phyloP scores from a whole-genome alignment of 2,888 invertebrate genomes.

The Ophion obscuratus region DNA sequence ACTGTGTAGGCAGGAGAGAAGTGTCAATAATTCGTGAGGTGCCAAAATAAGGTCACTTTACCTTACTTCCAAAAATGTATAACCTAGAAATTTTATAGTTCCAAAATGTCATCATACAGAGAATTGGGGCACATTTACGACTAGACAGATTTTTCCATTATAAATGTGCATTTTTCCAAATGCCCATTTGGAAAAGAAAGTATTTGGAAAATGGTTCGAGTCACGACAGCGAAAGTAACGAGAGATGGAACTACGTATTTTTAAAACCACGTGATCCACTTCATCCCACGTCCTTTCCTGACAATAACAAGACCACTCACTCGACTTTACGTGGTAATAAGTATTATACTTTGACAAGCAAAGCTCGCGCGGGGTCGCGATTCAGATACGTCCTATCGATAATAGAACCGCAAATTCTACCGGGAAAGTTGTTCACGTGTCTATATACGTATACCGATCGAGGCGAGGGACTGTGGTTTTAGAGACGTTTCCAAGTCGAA shows the following conservation, averaged over 20 bases:
- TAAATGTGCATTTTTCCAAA: background rate
- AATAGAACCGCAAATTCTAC: slow-evolving; percentile 57
- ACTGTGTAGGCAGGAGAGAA: too few species aligned
- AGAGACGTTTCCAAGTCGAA: slow-evolving; percentile 51
- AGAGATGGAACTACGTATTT: background rate
- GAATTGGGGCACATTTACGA: too few species aligned
- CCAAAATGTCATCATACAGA: too few species aligned
- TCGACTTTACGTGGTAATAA: slow-evolving; percentile 18
- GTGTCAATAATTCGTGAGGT: too few species aligned
- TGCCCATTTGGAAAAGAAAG: background rate
- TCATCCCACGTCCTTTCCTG: slow-evolving; percentile 14
- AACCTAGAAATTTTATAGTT: too few species aligned
- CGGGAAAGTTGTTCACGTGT: slow-evolving; percentile 37
- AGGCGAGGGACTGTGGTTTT: slow-evolving; percentile 21
- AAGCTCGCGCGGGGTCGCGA: slow-evolving; percentile 16
- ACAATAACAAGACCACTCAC: slow-evolving; percentile 12
- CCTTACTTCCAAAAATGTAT: too few species aligned
- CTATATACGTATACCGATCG: slow-evolving; percentile 22
- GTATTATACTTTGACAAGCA: slow-evolving; percentile 36
- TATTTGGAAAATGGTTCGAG: background rate
- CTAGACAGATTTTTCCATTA: too few species aligned
- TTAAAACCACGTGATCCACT: background rate
- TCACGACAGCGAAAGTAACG: slow-evolving; percentile 5
- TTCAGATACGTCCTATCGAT: slow-evolving; percentile 65
- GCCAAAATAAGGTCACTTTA: too few species aligned